Percentiles rank a stretch among this genome's conserved stretches.
phyloP scores from a whole-genome alignment of 2,888 invertebrate genomes.

The Eupelmus urozonus region DNA sequence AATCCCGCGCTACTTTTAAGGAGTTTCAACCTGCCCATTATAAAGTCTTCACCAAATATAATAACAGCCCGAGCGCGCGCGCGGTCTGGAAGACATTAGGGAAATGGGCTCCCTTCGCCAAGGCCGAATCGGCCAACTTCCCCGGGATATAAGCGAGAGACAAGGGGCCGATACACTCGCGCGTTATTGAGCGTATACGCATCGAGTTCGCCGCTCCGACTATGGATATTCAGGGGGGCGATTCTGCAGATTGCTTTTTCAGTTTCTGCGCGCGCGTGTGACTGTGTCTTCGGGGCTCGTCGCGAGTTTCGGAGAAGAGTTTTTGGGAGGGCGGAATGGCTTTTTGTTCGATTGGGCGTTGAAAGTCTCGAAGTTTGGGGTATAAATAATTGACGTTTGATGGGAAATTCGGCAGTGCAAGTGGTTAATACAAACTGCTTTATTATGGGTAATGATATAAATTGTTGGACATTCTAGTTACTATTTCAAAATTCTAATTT shows the following conservation, averaged over 20 bases:
- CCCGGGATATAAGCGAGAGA: constrained; percentile 24
- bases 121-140: constrained; percentile 63
- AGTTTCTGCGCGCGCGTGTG: not conserved
- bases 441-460: too few species aligned
- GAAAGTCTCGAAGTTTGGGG: too few species aligned
- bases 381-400: too few species aligned
- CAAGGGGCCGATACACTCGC: constrained; percentile 1
- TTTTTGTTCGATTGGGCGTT: constrained; percentile 14
- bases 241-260: constrained; percentile 51
- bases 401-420: too few species aligned
- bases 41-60: constrained; percentile 77
- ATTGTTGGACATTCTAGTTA: too few species aligned
- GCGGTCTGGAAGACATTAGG: constrained; percentile 76
- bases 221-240: not conserved
- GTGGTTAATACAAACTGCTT: too few species aligned
- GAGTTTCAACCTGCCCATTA: constrained; percentile 75
- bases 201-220: constrained; percentile 1
- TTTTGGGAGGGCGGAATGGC: constrained; percentile 20
- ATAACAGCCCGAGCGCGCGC: constrained; percentile 74
- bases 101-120: constrained; percentile 67
- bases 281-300: not conserved
- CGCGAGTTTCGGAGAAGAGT: constrained; percentile 14
- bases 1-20: too few species aligned
- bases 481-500: too few species aligned
- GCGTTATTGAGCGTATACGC: constrained; percentile 37